Evolutionary conservation across 2,888 invertebrate species (phyloP), one percentile per base, ranked within the genome.

Genomic region (Corythucha ciliata): DNA sequence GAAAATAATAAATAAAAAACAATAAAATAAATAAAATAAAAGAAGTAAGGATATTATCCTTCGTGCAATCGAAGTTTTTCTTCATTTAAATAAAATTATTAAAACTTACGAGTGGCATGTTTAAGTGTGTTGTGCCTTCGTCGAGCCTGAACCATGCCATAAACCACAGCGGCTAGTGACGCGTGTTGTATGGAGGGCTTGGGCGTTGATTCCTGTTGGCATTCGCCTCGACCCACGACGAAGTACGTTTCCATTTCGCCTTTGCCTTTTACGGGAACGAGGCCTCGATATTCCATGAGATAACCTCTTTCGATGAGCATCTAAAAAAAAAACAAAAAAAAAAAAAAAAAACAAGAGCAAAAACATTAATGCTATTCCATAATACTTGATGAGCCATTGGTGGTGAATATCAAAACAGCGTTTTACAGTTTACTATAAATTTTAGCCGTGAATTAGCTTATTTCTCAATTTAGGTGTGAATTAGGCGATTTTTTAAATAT

Each of bases 231-330:
- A 16, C 83, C 83, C 44, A 78, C 69, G 47, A 94, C 87, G 71
- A 86, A 92, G 71, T 83, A 92, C n/a, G 93, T 94, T 68, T 89
- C 84, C 93, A 94, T 93, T 59, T 81, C 80, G 0, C 94, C 94
- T 69, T 94, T 94, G 54, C 94, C 94, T 67, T 94, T 94, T 24
- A 94, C 93, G 55, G 83, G 82, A 51, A 94, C 81, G 50, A 79
- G 72, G 0, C 94, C 94, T n/a, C 94, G 78, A 62, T 79, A 73
- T 61, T 82, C 78, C 32, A 84, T 70, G 57, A 77, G 75, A 68
- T 83, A 89, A 2, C 87, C 87, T 54, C 79, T 73, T 2, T 75
- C 74, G 59, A 81, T 80, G 55, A 89, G 69, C 57, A 87, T 77
- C 89, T 92, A 66, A 22, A 62, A 60, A 44, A 47, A 45, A 42